Evolutionary conservation across 2,888 invertebrate species (phyloP).

Genomic region (Nomada goodeniana): DNA sequence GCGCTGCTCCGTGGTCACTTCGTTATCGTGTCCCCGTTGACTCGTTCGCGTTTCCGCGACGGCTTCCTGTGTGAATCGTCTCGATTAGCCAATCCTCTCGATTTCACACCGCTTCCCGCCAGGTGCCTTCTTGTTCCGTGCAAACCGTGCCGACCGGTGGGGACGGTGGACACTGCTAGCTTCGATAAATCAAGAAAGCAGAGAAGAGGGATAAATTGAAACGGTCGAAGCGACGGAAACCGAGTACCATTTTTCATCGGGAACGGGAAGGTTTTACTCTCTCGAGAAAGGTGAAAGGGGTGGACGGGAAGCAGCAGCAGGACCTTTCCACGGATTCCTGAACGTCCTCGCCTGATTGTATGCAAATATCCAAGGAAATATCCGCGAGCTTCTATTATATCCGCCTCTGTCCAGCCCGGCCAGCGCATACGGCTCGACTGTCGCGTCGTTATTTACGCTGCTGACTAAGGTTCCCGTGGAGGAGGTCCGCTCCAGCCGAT

Average conservation of each 20-base stretch:
- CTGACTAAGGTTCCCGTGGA: conserved; percentile 49
- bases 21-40: conserved; percentile 18
- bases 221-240: conserved; percentile 21
- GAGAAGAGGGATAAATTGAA: no score
- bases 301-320: background rate
- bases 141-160: no score
- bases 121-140: background rate
- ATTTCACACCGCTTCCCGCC: background rate
- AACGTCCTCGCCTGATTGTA: conserved; percentile 61
- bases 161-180: background rate
- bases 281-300: background rate
- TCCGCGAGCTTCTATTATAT: conserved; percentile 36
- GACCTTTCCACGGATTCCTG: conserved; percentile 62
- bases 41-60: conserved; percentile 4
- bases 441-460: conserved; percentile 53
- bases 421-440: conserved; percentile 25
- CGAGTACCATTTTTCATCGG: background rate
- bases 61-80: background rate
- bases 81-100: background rate
- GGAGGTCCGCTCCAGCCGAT: conserved; percentile 48
- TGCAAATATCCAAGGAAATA: conserved; percentile 65
- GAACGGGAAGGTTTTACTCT: background rate
- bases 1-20: conserved; percentile 39
- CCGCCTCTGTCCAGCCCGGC: conserved; percentile 4
- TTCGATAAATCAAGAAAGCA: no score